These are phyloP conservation scores for Anneissia japonica DNA, from an alignment of 35 echinoderm and acorn worm genomes.

Conservation along the genomic window DNA sequence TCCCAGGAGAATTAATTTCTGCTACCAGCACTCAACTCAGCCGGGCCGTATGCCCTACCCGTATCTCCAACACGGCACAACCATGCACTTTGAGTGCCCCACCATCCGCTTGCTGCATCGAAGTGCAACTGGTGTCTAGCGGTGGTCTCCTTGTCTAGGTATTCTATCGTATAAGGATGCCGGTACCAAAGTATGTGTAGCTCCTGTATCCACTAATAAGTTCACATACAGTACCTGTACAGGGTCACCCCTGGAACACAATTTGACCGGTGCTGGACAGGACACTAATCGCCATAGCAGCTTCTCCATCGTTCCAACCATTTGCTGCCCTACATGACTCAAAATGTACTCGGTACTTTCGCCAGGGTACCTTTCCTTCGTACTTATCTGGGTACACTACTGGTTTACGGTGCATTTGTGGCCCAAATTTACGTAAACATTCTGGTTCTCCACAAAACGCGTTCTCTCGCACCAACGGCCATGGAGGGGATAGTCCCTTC, in stretches of 20 bases:
- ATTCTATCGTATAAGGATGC: background rate
- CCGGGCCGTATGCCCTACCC: background rate
- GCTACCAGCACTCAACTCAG: background rate
- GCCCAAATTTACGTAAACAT: too few relatives aligned
- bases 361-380: background rate
- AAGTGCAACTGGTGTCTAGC: background rate
- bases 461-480: too few relatives aligned
- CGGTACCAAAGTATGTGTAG: conserved; percentile 12
- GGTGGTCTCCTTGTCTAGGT: background rate
- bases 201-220: conserved; percentile 24
- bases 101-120: background rate
- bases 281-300: background rate
- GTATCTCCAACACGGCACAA: background rate
- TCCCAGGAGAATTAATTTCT: background rate
- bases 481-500: too few relatives aligned
- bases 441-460: too few relatives aligned
- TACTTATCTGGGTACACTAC: conserved; percentile 11
- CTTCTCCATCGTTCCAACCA: conserved; percentile 8
- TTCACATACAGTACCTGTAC: too few relatives aligned
- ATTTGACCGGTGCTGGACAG: background rate
- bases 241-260: too few relatives aligned
- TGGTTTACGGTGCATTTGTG: background rate
- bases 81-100: background rate
- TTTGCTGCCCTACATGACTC: conserved; percentile 5
- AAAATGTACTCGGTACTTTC: conserved; percentile 29